Evolutionary conservation across 2,113 vertebrate genomes (phyloP), one percentile per base, ranked within the genome.

Genomic region (Onychorhynchus coronatus): DNA sequence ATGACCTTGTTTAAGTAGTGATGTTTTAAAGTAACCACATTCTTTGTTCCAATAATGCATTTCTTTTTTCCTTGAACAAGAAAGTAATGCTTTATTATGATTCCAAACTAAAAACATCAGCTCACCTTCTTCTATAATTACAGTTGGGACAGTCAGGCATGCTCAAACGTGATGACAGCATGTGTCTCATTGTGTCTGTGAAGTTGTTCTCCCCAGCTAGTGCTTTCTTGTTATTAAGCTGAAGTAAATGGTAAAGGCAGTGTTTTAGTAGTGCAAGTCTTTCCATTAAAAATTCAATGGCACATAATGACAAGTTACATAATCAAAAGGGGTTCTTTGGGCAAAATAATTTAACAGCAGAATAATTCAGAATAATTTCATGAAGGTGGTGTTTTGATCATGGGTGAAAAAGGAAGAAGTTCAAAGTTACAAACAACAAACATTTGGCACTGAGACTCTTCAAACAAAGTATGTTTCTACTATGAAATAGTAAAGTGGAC

Each of bases 141-240:
- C 99, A 99, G 97, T 99, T 99, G 92, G 99, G 99, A 97, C 99
- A 99, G 98, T 99, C 99, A 53, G 99, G 99, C 97, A 99, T 98
- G 95, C 98, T 99, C 88, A 99, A 98, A 68, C 99, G 98, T 80
- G 99, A 99, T 9, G 99, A 99, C 59, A 99, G 97, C 98, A 99
- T 98, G 83, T 99, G 98, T 90, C 99, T 99, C 99, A 99, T 99
- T 52, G 99, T 99, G 88, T 99, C 99, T 62, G 99, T 99, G 97
- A 99, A 99, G 98, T 98, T 99, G 97, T 98, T 99, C 89, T 99
- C 99, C 20, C 98, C 99, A 37, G 98, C 62, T 67, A 98, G 95
- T 41, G 98, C 97, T 95, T 99, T 99, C 97, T 99, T 99, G 97
- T 96, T 99, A 97, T 98, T 98, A 91, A 99, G 96, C 99, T 99